A percentile compares a stretch with the other conserved stretches of the same genome.
These are phyloP conservation scores for Chloromyia formosa DNA, from an alignment of 2,888 invertebrate species.

Conservation along the genomic window DNA sequence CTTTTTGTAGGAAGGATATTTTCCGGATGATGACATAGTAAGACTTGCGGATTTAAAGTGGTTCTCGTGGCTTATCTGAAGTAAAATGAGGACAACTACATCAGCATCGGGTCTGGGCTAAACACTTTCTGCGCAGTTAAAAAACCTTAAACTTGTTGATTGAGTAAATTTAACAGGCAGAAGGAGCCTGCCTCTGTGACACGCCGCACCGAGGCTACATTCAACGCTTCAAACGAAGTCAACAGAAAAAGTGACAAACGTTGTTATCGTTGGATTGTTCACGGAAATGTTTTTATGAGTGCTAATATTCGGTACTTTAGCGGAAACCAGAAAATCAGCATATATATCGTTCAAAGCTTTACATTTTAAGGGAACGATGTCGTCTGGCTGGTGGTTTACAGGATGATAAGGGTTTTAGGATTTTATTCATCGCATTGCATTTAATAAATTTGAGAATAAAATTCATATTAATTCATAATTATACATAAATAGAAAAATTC, in stretches of 20 bases:
- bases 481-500: too few species aligned
- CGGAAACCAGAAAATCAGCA: too few species aligned
- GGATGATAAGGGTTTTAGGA: too few species aligned
- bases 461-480: too few species aligned
- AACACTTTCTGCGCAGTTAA: neutral
- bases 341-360: too few species aligned
- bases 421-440: too few species aligned
- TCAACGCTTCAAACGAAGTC: neutral
- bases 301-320: neutral
- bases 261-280: slow-evolving; percentile 23
- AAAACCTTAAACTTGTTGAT: slow-evolving; percentile 14
- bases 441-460: too few species aligned
- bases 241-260: slow-evolving; percentile 6
- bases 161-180: slow-evolving; percentile 9
- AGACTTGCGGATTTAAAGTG: neutral
- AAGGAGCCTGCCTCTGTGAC: neutral
- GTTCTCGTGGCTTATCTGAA: neutral
- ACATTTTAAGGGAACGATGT: too few species aligned
- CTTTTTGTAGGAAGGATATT: too few species aligned
- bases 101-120: neutral
- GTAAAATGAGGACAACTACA: too few species aligned
- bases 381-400: too few species aligned
- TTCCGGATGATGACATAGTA: too few species aligned
- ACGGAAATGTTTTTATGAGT: slow-evolving; percentile 26
- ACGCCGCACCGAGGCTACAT: neutral